A percentile compares a stretch with the other conserved stretches of the same genome.
phyloP scores from a whole-genome alignment of 2,797 vertebrate genomes.

The Aeoliscus strigatus region DNA sequence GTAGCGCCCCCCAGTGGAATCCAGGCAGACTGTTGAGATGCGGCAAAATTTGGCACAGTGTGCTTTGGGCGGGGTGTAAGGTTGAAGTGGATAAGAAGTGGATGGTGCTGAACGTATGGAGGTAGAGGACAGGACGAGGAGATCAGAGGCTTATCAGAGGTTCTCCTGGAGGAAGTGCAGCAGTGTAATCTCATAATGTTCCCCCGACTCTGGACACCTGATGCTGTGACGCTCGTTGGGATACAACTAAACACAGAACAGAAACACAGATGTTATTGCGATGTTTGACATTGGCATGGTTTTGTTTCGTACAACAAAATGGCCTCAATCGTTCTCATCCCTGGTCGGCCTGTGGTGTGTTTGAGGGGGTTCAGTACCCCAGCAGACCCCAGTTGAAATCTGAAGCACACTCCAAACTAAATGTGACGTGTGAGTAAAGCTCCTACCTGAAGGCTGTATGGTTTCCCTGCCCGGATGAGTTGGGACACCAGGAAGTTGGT shows the following conservation, averaged over 20 bases:
- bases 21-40: slow-evolving; percentile 21
- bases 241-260: slow-evolving; percentile 78
- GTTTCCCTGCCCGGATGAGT: slow-evolving; percentile 93
- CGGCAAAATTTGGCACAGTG: slow-evolving; percentile 29
- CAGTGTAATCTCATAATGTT: slow-evolving; percentile 96
- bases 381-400: too few species aligned
- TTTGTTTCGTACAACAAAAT: too few species aligned
- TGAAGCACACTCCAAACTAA: too few species aligned
- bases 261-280: not conserved
- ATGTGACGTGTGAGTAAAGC: not conserved
- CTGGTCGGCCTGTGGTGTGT: too few species aligned
- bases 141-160: slow-evolving; percentile 78
- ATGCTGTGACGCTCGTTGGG: slow-evolving; percentile 97
- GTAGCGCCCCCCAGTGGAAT: too few species aligned
- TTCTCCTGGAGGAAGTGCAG: slow-evolving; percentile 96
- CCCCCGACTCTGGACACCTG: slow-evolving; percentile 93
- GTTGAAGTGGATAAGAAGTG: slow-evolving; percentile 14
- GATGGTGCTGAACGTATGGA: not conserved
- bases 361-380: too few species aligned
- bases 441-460: slow-evolving; percentile 89
- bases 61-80: slow-evolving; percentile 23
- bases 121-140: slow-evolving; percentile 4
- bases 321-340: too few species aligned
- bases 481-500: slow-evolving; percentile 96
- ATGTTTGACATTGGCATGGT: too few species aligned